Percentiles rank a stretch among this genome's conserved stretches.
Evolutionary conservation across 1,140 invertebrate genomes (phyloP).

Genomic region (Bombus cullumanus): DNA sequence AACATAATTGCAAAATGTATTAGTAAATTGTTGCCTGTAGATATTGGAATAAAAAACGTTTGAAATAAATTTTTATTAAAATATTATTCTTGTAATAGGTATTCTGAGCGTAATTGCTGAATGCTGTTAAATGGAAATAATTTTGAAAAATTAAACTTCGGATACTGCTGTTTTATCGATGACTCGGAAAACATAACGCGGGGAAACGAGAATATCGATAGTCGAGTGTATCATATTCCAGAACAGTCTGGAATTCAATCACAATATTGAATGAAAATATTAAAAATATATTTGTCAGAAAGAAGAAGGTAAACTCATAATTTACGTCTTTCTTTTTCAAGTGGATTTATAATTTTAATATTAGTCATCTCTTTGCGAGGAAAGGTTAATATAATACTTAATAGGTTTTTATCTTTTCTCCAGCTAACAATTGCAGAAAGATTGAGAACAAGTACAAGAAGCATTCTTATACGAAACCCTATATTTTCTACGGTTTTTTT

Average conservation of each 20-base stretch:
- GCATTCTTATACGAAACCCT: background rate
- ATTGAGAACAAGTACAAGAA: background rate
- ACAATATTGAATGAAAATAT: background rate
- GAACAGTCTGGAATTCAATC: background rate
- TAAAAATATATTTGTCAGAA: background rate
- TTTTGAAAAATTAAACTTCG: background rate
- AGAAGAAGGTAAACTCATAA: background rate
- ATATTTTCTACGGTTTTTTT: background rate
- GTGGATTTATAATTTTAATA: background rate
- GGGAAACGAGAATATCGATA: background rate
- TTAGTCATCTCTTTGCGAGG: background rate
- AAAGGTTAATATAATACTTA: background rate
- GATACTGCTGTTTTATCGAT: background rate
- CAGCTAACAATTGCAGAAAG: background rate
- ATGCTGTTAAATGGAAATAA: background rate
- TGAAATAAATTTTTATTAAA: background rate
- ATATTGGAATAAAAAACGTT: background rate
- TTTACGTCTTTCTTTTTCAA: background rate
- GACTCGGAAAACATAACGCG: background rate
- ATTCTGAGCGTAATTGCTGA: background rate
- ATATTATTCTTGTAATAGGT: background rate
- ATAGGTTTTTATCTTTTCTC: background rate
- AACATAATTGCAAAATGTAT: background rate
- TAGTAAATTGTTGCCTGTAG: background rate
- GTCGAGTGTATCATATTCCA: background rate